phyloP scores from a whole-genome alignment of 2,113 vertebrate genomes.

The Lepidiolamprologus cunningtoni region DNA sequence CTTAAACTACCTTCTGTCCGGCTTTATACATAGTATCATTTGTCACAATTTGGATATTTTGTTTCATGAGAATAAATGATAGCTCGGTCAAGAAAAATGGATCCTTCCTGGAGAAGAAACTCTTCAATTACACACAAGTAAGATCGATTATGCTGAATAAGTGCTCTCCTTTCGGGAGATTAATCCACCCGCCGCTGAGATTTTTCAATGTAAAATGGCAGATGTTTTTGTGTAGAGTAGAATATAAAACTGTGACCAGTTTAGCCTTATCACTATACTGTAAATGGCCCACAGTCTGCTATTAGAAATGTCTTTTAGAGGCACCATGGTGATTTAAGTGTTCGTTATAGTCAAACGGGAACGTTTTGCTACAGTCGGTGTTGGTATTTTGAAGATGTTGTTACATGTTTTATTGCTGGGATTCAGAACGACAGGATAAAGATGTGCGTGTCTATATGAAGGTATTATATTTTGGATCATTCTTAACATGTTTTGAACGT shows the following conservation, averaged over 20 bases:
- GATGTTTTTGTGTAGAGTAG: slow-evolving; percentile 55
- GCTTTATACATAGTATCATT: background rate
- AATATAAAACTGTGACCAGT: slow-evolving; percentile 59
- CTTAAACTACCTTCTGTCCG: background rate
- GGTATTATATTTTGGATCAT: slow-evolving; percentile 15
- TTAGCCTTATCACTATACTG: slow-evolving; percentile 57
- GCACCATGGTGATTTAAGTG: slow-evolving; percentile 32
- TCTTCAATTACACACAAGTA: background rate
- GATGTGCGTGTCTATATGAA: slow-evolving; percentile 13
- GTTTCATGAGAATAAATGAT: slow-evolving; percentile 1
- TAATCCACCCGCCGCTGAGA: slow-evolving; percentile 26
- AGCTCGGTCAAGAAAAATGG: background rate
- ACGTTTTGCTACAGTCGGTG: slow-evolving; percentile 12
- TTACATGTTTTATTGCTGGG: slow-evolving; percentile 34
- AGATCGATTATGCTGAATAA: slow-evolving; percentile 14
- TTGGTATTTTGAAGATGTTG: slow-evolving; percentile 46
- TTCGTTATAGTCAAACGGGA: slow-evolving; percentile 30
- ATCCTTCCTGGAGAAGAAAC: background rate
- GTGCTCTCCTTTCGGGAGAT: slow-evolving; percentile 12
- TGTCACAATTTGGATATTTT: slow-evolving; percentile 11
- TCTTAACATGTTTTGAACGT: background rate
- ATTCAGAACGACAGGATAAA: background rate
- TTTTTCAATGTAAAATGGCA: slow-evolving; percentile 50
- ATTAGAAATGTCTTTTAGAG: slow-evolving; percentile 27
- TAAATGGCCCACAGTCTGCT: slow-evolving; percentile 34